phyloP scores from a whole-genome alignment of 2,113 vertebrate species.

The Pterocles gutturalis region DNA sequence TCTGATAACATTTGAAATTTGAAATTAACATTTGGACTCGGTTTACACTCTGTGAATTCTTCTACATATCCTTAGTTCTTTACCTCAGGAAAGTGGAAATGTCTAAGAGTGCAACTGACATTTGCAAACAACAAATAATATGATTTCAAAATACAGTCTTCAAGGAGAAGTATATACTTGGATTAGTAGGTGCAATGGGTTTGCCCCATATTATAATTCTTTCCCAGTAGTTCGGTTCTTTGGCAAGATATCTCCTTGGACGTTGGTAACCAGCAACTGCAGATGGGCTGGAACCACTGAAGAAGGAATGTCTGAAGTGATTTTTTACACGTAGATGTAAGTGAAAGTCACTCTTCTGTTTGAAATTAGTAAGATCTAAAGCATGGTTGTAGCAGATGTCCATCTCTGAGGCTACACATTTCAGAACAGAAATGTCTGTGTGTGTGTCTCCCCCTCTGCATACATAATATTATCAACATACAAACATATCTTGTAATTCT shows the following conservation, averaged over 20 bases:
- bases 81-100: neutral
- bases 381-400: neutral
- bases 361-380: neutral
- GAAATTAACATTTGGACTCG: neutral
- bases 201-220: neutral
- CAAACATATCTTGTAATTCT: neutral
- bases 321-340: neutral
- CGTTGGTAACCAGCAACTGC: neutral
- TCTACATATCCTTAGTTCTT: neutral
- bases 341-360: neutral
- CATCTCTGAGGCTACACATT: neutral
- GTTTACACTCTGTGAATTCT: neutral
- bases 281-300: neutral
- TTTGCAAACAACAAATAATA: slow-evolving; percentile 11
- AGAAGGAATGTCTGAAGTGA: neutral
- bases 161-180: neutral
- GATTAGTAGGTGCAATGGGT: neutral
- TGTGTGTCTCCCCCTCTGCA: neutral
- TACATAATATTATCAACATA: neutral
- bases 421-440: neutral
- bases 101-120: neutral
- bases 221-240: neutral
- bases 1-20: neutral
- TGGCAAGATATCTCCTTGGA: neutral
- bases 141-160: slow-evolving; percentile 17